Evolutionary conservation across 2,113 vertebrate species (phyloP).

Genomic region (Procavia capensis): DNA sequence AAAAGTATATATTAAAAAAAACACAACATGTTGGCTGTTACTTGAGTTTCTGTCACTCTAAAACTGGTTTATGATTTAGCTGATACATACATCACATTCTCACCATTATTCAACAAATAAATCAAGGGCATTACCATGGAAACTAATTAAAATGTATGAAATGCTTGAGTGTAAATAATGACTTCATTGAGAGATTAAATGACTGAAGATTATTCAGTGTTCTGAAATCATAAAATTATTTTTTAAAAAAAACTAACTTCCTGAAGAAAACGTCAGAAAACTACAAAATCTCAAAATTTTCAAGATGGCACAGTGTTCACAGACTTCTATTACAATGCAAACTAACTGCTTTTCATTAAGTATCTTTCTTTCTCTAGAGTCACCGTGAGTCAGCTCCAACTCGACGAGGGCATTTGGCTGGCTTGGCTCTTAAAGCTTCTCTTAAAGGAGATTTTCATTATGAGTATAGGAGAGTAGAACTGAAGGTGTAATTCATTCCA

Average conservation of each 20-base stretch:
- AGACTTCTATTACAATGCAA: background rate
- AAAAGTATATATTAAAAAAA: background rate
- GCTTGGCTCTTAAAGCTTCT: constrained; percentile 4
- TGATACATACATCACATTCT: background rate
- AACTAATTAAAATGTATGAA: constrained; percentile 2
- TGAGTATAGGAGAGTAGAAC: background rate
- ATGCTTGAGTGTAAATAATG: background rate
- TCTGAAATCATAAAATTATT: constrained; percentile 5
- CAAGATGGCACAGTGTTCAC: background rate
- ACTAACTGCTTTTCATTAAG: constrained; percentile 11
- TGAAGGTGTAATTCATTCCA: background rate
- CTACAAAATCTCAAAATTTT: background rate
- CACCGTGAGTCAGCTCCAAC: too few relatives aligned
- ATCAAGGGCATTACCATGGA: background rate
- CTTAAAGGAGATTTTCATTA: constrained; percentile 26
- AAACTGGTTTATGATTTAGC: constrained; percentile 1
- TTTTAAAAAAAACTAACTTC: constrained; percentile 18
- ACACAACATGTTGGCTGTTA: background rate
- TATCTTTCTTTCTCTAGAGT: too few relatives aligned
- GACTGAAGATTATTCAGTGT: constrained; percentile 22
- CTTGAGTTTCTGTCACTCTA: background rate
- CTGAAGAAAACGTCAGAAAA: background rate
- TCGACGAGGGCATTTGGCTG: too few relatives aligned
- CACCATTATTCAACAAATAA: constrained; percentile 9
- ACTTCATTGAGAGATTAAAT: constrained; percentile 41